phyloP scores from a whole-genome alignment of 2,797 vertebrate genomes.

The Octomys mimax region DNA sequence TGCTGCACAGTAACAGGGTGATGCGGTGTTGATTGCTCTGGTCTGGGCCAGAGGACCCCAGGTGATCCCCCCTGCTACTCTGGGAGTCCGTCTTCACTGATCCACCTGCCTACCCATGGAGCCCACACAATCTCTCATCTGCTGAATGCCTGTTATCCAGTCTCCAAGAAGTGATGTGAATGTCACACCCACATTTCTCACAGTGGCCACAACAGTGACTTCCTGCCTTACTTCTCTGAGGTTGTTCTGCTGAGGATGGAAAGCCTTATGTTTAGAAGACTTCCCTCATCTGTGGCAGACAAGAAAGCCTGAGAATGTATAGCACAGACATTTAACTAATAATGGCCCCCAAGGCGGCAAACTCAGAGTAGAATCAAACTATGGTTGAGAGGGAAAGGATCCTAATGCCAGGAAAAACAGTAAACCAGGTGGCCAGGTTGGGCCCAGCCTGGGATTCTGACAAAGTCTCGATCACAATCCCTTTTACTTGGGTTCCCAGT shows the following conservation, averaged over 20 bases:
- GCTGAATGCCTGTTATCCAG: background rate
- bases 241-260: background rate
- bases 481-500: background rate
- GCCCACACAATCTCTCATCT: background rate
- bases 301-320: background rate
- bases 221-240: background rate
- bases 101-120: background rate
- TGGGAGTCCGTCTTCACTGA: accelerated
- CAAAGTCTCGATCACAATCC: accelerated
- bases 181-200: background rate
- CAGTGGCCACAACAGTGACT: background rate
- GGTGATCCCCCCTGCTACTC: background rate
- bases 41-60: background rate
- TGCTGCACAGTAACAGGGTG: slow-evolving; percentile 81
- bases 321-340: background rate
- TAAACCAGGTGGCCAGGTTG: too few relatives aligned
- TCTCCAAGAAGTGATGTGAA: background rate
- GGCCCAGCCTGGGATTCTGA: background rate
- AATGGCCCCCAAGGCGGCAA: background rate
- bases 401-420: background rate
- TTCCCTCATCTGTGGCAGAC: background rate
- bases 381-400: background rate
- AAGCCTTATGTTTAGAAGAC: background rate
- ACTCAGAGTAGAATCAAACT: background rate
- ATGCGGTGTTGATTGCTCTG: accelerated